Conservation (phyloP, 2,888 invertebrate species). For the Erebia ligea region DNA sequence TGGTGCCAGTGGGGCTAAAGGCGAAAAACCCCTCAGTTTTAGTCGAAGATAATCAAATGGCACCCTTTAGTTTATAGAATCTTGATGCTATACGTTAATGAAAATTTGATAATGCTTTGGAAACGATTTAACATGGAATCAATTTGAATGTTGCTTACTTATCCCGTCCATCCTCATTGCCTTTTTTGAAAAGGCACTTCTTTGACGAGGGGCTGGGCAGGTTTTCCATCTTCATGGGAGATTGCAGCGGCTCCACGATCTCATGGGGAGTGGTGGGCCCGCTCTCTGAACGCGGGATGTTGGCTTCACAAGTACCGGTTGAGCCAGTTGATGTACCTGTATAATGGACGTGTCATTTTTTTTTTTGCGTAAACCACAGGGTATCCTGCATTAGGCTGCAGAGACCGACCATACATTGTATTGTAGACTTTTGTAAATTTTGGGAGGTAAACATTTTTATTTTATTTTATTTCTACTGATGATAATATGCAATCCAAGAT, state of each 20-base stretch:
- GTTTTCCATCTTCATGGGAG: conserved; percentile 58
- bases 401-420: too few relatives aligned
- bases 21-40: too few relatives aligned
- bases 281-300: conserved; percentile 50
- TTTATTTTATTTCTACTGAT: background rate
- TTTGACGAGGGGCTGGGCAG: conserved; percentile 87
- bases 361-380: too few relatives aligned
- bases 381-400: too few relatives aligned
- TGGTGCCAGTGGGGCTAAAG: too few relatives aligned
- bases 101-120: too few relatives aligned
- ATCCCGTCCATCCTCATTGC: conserved; percentile 95
- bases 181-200: conserved; percentile 92
- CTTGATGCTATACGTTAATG: too few relatives aligned
- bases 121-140: background rate
- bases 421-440: too few relatives aligned
- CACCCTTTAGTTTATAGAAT: too few relatives aligned
- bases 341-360: background rate
- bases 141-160: conserved; percentile 83
- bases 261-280: conserved; percentile 50
- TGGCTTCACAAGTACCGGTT: conserved; percentile 58
- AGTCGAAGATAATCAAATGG: too few relatives aligned
- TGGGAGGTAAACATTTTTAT: too few relatives aligned
- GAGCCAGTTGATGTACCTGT: conserved; percentile 73
- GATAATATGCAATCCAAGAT: too few relatives aligned
- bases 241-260: conserved; percentile 42